phyloP scores from a whole-genome alignment of 1,140 invertebrate species.

The Meloidogyne floridensis region DNA sequence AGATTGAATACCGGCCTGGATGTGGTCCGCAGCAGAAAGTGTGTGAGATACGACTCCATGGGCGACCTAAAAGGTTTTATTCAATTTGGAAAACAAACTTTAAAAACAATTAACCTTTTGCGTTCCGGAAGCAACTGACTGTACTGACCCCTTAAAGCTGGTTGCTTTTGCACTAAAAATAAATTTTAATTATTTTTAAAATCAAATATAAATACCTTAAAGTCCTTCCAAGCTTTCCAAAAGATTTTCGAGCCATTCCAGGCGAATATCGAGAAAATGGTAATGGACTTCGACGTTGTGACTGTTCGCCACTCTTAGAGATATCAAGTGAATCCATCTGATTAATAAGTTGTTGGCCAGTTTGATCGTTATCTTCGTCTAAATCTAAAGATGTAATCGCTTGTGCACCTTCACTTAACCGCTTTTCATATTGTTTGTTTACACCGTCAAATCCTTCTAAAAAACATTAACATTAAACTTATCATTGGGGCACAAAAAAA shows the following conservation, averaged over 20 bases:
- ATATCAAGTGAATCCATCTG: slow-evolving; percentile 17
- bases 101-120: slow-evolving; percentile 49
- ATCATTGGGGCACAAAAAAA: too few species aligned
- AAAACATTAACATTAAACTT: slow-evolving; percentile 14
- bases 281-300: slow-evolving; percentile 31
- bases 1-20: slow-evolving; percentile 59
- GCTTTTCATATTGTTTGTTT: background rate
- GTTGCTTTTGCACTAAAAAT: slow-evolving; percentile 55
- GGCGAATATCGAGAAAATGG: slow-evolving; percentile 59
- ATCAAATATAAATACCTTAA: slow-evolving; percentile 45
- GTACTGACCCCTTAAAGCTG: slow-evolving; percentile 57
- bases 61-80: slow-evolving; percentile 36
- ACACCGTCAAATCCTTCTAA: slow-evolving; percentile 27
- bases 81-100: background rate
- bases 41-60: slow-evolving; percentile 65
- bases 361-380: slow-evolving; percentile 28
- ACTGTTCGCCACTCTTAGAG: slow-evolving; percentile 25
- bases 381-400: slow-evolving; percentile 40
- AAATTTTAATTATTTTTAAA: slow-evolving; percentile 12
- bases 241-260: slow-evolving; percentile 59
- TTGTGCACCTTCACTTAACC: slow-evolving; percentile 27
- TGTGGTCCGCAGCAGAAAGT: slow-evolving; percentile 61
- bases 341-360: background rate
- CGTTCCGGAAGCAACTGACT: slow-evolving; percentile 58
- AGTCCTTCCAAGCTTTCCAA: slow-evolving; percentile 60